Base-by-base conservation (phyloP, 1,140 invertebrate genomes). In the Hermatobates lingyangjiaoensis region DNA sequence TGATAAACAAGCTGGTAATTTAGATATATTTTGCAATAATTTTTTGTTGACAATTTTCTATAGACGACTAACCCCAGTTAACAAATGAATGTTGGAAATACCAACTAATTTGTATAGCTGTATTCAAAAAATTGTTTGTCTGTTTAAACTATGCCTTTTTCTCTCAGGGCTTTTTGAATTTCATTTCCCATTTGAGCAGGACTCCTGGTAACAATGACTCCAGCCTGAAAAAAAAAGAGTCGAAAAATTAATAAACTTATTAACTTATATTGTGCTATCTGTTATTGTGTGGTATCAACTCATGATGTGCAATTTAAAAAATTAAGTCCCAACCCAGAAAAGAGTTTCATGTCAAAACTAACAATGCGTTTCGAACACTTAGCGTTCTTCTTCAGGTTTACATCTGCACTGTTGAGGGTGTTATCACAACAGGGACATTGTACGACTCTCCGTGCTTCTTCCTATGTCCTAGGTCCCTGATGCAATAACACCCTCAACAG, bases 141-240 rank as follows among this genome's bases (percentile, higher is more conserved):
- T 12, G 27, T 75, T 45, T 66, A 42, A 7, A 20, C 42, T 10
- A 58, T 34, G 12, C 51, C 54, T 53, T 50, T 54, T 42, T 53
- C 45, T 48, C 53, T 59, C 59, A 62, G 59, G 44, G 55, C 56
- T 74, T 93, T 87, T 53, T 82, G 69, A 56, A 97, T 71, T 65
- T 86, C 81, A 51, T 75, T 77, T 44, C 93, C 93, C 85, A 98
- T 90, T 73, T 95, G 88, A 55, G 93, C 93, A 26, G 94, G 93
- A 63, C 90, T 95, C 63, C 82, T 83, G 25, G 91, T 93, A 12
- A 98, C 92, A 62, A 88, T 80, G 40, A 97, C 94, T 57, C 87
- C 86, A 64, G 87, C 87, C 71, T 78, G 55, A 45, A 65, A 66
- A 55, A 57, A 55, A 63, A 47, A n/a, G 45, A 45, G n/a, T 28